Evolutionary conservation across 2,797 vertebrate genomes (phyloP).

Genomic region (Cyclura pinguis): DNA sequence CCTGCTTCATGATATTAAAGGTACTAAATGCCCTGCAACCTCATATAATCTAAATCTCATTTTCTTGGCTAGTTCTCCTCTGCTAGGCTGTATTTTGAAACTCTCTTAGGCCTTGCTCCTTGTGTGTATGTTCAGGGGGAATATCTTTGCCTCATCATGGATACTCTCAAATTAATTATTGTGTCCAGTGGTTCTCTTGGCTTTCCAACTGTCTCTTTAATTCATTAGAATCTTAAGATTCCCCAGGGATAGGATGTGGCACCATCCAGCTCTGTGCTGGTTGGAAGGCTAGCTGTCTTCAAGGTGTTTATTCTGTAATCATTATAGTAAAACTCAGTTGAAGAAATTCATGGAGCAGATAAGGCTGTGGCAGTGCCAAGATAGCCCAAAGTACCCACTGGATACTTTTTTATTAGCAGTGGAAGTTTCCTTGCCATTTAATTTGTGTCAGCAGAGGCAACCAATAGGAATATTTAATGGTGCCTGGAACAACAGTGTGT

Average conservation of each 20-base stretch:
- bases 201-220: conserved; percentile 22
- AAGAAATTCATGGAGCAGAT: conserved; percentile 2
- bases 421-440: conserved; percentile 19
- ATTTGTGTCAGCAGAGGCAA: conserved; percentile 32
- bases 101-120: not conserved
- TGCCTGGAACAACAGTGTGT: not conserved
- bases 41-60: not conserved
- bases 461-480: not conserved
- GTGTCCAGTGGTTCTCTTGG: not conserved
- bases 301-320: conserved; percentile 29
- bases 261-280: not conserved
- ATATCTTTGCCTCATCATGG: no score
- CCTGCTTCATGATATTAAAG: not conserved
- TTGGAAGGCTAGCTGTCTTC: conserved; percentile 17
- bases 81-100: not conserved
- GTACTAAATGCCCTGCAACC: not conserved
- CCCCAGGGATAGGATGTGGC: not conserved
- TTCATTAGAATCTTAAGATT: not conserved
- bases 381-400: conserved; percentile 3
- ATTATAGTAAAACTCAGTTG: conserved; percentile 22
- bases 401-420: conserved; percentile 21
- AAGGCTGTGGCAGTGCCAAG: conserved; percentile 14
- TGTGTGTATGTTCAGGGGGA: not conserved
- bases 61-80: no score
- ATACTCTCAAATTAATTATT: conserved; percentile 2